A percentile compares a stretch with the other conserved stretches of the same genome.
These are phyloP conservation scores for Garrulus glandarius DNA, from an alignment of 2,797 vertebrate species.

Conservation along the genomic window DNA sequence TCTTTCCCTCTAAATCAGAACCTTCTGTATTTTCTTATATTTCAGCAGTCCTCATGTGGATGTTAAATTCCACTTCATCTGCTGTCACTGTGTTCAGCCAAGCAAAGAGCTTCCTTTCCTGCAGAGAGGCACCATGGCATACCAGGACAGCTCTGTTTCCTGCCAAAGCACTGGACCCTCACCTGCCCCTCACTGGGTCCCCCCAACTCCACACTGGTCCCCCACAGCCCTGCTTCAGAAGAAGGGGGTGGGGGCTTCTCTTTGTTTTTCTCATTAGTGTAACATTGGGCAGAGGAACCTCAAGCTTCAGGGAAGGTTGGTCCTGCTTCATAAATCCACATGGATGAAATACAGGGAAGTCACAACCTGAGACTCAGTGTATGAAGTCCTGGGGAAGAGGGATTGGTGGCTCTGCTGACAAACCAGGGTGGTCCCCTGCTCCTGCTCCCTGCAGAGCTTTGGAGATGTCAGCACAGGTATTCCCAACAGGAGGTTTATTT, in stretches of 20 bases:
- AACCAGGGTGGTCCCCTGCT: not conserved
- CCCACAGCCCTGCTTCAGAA: not conserved
- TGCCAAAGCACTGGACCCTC: not conserved
- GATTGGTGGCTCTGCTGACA: not conserved
- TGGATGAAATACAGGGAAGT: not conserved
- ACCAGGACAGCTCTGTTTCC: fast-evolving
- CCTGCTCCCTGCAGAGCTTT: not conserved
- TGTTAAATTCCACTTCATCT: not conserved
- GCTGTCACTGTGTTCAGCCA: not conserved
- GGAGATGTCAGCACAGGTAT: not conserved
- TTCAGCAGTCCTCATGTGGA: not conserved
- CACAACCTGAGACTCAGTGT: not conserved
- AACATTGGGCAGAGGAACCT: not conserved
- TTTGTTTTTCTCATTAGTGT: not conserved
- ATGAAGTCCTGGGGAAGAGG: not conserved
- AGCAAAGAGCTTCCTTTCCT: not conserved
- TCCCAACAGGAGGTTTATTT: not conserved
- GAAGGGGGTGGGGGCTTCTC: not conserved
- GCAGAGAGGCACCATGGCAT: not conserved
- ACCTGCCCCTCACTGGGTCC: not conserved
- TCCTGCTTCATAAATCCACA: not conserved
- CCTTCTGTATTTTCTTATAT: not conserved
- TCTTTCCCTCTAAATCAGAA: not conserved
- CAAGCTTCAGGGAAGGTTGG: not conserved
- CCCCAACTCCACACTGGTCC: not conserved